Conservation (phyloP, 1,140 invertebrate species). For the Zeugodacus cucurbitae region DNA sequence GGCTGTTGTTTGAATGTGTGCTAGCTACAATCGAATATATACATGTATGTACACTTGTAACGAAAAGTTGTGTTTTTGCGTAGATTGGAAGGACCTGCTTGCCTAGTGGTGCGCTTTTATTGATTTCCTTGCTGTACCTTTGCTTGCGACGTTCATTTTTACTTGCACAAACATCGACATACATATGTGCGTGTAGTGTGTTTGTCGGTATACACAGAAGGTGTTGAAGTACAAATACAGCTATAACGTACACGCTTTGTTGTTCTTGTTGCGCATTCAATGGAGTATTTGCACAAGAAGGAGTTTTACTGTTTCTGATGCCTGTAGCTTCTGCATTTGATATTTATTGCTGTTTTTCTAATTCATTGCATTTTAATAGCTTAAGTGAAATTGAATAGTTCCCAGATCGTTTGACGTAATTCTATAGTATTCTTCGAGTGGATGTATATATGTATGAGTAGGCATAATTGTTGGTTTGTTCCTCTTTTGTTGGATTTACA, state of each 20-base stretch:
- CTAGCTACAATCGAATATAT: background rate
- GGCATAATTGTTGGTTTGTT: background rate
- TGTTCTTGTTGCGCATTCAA: background rate
- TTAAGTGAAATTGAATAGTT: slow-evolving; percentile 48
- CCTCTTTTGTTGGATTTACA: background rate
- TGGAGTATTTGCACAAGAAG: background rate
- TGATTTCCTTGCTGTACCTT: background rate
- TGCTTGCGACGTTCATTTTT: background rate
- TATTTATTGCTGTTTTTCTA: slow-evolving; percentile 48
- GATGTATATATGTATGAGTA: background rate
- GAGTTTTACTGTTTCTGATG: slow-evolving; percentile 35
- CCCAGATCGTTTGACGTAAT: background rate
- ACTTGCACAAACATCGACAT: background rate
- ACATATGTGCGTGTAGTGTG: too few relatives aligned
- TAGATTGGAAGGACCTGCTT: background rate
- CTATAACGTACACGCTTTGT: background rate
- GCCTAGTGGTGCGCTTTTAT: background rate
- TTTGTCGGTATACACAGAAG: background rate
- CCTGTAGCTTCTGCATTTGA: slow-evolving; percentile 47
- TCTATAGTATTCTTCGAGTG: background rate
- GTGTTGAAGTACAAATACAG: background rate
- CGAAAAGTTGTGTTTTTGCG: background rate
- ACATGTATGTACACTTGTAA: background rate
- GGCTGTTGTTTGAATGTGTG: background rate
- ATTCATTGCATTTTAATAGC: slow-evolving; percentile 62